These are phyloP conservation scores for Cryptomyrus ogoouensis DNA, from an alignment of 2,113 vertebrate species.

Conservation along the genomic window DNA sequence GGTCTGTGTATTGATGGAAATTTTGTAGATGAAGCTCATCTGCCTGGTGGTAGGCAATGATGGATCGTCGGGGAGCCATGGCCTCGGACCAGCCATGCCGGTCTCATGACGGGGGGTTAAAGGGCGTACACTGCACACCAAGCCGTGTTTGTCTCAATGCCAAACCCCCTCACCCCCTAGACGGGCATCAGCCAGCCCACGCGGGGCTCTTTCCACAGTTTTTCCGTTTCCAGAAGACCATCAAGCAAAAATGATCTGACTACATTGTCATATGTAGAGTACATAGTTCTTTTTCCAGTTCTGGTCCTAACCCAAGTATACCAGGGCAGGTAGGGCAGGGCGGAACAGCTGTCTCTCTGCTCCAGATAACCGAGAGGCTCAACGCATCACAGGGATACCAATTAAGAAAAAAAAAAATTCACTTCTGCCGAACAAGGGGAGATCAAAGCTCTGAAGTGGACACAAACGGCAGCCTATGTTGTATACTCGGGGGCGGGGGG, in stretches of 20 bases:
- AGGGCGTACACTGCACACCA: not conserved
- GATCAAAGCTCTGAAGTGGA: slow-evolving; percentile 24
- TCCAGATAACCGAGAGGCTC: not conserved
- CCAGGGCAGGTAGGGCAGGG: not conserved
- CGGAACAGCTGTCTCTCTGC: not conserved
- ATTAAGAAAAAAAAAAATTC: not conserved
- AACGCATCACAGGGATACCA: not conserved
- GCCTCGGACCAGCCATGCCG: not conserved
- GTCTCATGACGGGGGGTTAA: not conserved
- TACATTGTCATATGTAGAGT: not conserved
- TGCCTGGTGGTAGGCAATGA: slow-evolving; percentile 12
- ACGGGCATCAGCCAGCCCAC: not conserved
- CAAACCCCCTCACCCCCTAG: not conserved
- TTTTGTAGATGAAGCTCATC: not conserved
- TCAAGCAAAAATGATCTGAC: not conserved
- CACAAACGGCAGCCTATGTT: slow-evolving; percentile 23
- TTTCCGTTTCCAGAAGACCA: not conserved
- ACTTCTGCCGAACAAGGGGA: not conserved
- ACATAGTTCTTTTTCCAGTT: not conserved
- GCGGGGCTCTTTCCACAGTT: not conserved
- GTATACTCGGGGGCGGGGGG: slow-evolving; percentile 7
- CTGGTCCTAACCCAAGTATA: not conserved
- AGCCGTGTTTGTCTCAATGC: not conserved
- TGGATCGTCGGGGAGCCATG: slow-evolving; percentile 25
- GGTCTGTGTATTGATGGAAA: not conserved